Evolutionary conservation across 2,888 invertebrate species (phyloP).

Genomic region (Sarcophaga carnaria): DNA sequence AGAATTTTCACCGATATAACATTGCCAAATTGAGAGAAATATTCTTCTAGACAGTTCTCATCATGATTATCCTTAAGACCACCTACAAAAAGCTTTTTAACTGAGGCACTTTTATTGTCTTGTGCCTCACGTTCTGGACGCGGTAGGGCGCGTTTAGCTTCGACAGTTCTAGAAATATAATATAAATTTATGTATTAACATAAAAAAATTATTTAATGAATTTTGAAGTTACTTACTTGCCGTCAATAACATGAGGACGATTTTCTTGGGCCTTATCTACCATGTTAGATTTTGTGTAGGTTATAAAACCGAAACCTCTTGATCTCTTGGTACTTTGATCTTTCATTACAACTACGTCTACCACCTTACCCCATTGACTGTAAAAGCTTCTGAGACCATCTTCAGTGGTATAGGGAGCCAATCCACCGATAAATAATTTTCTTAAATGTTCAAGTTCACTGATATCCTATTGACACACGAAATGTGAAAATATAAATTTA

Average conservation of each 20-base stretch:
- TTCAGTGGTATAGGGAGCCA: conserved; percentile 96
- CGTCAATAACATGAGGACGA: conserved; percentile 95
- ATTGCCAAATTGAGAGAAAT: conserved; percentile 91
- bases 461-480: conserved; percentile 75
- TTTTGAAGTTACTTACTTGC: conserved; percentile 83
- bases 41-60: conserved; percentile 92
- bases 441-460: conserved; percentile 87
- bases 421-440: conserved; percentile 97
- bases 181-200: neutral
- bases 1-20: conserved; percentile 93
- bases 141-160: conserved; percentile 98
- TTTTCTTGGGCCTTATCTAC: conserved; percentile 96
- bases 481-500: conserved; percentile 1
- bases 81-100: conserved; percentile 97
- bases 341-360: conserved; percentile 98
- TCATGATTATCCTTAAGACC: conserved; percentile 96
- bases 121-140: conserved; percentile 94
- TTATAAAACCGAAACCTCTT: conserved; percentile 98
- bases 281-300: conserved; percentile 95
- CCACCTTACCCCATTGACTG: conserved; percentile 97
- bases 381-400: conserved; percentile 95
- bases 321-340: conserved; percentile 96
- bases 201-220: neutral
- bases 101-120: conserved; percentile 92
- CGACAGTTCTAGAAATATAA: conserved; percentile 87